Evolutionary conservation across 2,888 invertebrate genomes (phyloP), one percentile per base, ranked within the genome.

Genomic region (Idaea aversata): DNA sequence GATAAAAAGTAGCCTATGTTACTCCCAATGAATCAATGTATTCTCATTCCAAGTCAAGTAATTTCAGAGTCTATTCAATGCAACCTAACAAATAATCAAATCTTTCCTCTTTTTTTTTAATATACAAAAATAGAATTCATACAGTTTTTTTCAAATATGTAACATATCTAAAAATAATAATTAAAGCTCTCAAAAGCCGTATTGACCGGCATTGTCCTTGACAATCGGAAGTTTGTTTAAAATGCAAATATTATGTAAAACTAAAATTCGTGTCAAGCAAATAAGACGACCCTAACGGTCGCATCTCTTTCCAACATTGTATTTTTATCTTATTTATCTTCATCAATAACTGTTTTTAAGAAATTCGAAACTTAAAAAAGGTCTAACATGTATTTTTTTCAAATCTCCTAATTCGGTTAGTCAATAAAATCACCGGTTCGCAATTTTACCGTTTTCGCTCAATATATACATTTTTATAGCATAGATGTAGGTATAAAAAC

Each of bases 271-370:
- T 72, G 71, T 74, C 73, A 71, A 67, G 67, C 70, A 67, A 69
- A 76, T 77, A 71, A 67, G 69, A 71, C 69, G 75, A 74, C 76
- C 77, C 75, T 86, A 87, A 86, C 88, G 88, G 88, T 85, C 68
- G 34, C 38, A 67, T 65, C 68, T 15, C 34, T 63, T 16, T 62
- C 62, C 59, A 57, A 34, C 65, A 74, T 72, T 72, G 67, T 71
- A 64, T 66, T 65, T 25, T 68, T 69, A 57, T 77, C 79, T 82
- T 84, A 76, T 76, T 75, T 77, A 73, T 77, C 75, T 71, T 67
- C 69, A 68, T 76, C 72, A 71, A 76, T 78, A 81, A 82, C 81
- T 77, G 79, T 81, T 65, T 63, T 64, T 70, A 65, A 72, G 69
- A 70, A 73, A 78, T 68, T 71, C 65, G 63, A 71, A 67, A 66